Conservation (phyloP, 1,140 invertebrate genomes). For the Trichonephila clavipes region DNA sequence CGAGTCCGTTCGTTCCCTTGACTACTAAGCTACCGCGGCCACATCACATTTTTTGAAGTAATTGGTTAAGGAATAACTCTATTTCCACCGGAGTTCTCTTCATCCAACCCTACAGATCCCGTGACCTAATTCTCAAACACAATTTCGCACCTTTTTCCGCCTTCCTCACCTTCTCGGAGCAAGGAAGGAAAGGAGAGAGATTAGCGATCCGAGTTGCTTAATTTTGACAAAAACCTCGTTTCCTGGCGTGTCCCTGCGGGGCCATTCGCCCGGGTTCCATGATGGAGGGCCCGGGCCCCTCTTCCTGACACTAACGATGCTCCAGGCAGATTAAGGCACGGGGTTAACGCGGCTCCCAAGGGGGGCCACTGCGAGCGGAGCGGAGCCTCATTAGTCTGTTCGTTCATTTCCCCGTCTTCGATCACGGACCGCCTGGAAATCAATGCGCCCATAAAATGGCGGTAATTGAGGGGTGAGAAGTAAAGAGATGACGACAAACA, state of each 20-base stretch:
- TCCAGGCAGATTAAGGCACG: conserved; percentile 28
- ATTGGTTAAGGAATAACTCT: too few relatives aligned
- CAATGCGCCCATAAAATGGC: conserved; percentile 30
- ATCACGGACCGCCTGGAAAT: neutral
- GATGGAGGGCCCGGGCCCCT: conserved; percentile 55
- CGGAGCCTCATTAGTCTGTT: neutral
- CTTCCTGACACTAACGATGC: conserved; percentile 59
- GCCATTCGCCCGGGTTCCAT: conserved; percentile 28
- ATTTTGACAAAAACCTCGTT: conserved; percentile 63
- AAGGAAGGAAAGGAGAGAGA: conserved; percentile 1
- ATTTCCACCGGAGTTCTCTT: too few relatives aligned
- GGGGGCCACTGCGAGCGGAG: neutral
- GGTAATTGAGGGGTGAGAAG: conserved; percentile 27
- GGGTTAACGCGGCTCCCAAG: conserved; percentile 18
- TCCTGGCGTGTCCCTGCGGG: conserved; percentile 2
- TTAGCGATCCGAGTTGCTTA: conserved; percentile 42
- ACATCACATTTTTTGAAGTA: too few relatives aligned
- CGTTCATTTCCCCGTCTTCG: neutral
- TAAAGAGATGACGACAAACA: neutral
- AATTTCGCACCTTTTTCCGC: too few relatives aligned
- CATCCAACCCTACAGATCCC: too few relatives aligned
- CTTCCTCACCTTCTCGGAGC: neutral
- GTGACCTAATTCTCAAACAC: too few relatives aligned
- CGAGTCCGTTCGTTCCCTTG: too few relatives aligned
- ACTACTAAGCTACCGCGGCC: too few relatives aligned